Evolutionary conservation across 2,113 vertebrate genomes (phyloP).

Genomic region (Picathartes gymnocephalus): DNA sequence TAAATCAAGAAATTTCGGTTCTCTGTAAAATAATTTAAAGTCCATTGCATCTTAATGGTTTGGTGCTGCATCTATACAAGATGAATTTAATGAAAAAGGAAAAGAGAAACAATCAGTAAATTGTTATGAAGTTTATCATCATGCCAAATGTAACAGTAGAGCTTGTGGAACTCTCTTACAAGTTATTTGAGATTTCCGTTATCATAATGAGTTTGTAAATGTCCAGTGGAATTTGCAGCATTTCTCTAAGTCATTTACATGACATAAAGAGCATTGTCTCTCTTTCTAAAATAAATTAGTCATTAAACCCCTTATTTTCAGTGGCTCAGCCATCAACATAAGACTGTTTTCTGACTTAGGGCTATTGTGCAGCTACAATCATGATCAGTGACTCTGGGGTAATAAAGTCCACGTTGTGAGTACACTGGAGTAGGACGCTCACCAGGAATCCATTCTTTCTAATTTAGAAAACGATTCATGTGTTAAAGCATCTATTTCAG

Average conservation of each 20-base stretch:
- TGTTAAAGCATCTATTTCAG: neutral
- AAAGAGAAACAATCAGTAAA: neutral
- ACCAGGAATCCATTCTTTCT: conserved; percentile 5
- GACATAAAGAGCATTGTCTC: neutral
- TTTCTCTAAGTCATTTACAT: neutral
- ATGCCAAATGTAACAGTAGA: neutral
- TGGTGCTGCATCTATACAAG: neutral
- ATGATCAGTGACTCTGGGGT: neutral
- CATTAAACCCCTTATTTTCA: neutral
- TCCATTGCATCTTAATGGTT: neutral
- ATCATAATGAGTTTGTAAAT: neutral
- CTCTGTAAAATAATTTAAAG: neutral
- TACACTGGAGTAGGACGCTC: neutral
- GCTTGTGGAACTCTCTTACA: neutral
- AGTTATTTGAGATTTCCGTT: conserved; percentile 1
- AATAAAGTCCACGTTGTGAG: neutral
- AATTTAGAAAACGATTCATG: neutral
- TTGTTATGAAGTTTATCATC: neutral
- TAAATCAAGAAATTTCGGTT: neutral
- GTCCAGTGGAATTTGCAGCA: neutral
- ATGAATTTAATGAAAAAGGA: neutral
- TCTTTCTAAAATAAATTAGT: neutral
- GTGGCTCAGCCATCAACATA: neutral
- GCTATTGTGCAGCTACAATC: neutral
- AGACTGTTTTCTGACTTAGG: neutral